Evolutionary conservation across 2,888 invertebrate genomes (phyloP), one percentile per base, ranked within the genome.

Genomic region (Hecatera dysodea): DNA sequence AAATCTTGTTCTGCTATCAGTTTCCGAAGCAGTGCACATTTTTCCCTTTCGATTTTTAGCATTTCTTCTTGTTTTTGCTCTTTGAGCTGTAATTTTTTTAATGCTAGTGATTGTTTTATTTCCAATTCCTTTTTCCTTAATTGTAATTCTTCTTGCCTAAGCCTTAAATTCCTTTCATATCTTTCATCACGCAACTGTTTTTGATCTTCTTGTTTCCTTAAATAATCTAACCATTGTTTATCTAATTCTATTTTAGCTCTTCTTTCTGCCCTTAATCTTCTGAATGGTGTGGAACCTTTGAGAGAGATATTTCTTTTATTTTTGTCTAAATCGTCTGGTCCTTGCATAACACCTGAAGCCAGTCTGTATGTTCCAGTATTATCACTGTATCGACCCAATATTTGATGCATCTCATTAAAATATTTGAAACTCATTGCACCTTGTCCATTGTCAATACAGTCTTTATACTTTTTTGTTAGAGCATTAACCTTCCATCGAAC

Each of bases 391-490:
- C 85, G 82, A 11, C 93, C 93, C 48, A 93, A 83, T 67, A 93
- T 93, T 86, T 93, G 93, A 72, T 93, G 92, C 93, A 93, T 93
- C 87, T 93, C 93, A 91, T 93, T 92, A 72, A 92, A 93, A 85
- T 91, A 93, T 81, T 93, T 93, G 69, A 93, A 93, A 69, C 87
- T 85, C 66, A 85, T 75, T 64, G 88, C 79, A 0, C 89, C 89
- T 83, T 92, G 92, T 27, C 93, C 92, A 88, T 87, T 93, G 64
- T 93, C 93, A 79, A 92, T 86, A 59, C 93, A 92, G 70, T 93
- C 93, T 83, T 91, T 93, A 67, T 93, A 93, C 78, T 92, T 93
- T 82, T 93, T 93, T 73, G 93, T 93, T 7, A 93, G 85, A 46
- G 93, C 93, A 89, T 93, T 93, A 73, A 93, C 89, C 90, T 93